These are phyloP conservation scores for Parambassis ranga DNA, from an alignment of 2,797 vertebrate species.

Conservation along the genomic window DNA sequence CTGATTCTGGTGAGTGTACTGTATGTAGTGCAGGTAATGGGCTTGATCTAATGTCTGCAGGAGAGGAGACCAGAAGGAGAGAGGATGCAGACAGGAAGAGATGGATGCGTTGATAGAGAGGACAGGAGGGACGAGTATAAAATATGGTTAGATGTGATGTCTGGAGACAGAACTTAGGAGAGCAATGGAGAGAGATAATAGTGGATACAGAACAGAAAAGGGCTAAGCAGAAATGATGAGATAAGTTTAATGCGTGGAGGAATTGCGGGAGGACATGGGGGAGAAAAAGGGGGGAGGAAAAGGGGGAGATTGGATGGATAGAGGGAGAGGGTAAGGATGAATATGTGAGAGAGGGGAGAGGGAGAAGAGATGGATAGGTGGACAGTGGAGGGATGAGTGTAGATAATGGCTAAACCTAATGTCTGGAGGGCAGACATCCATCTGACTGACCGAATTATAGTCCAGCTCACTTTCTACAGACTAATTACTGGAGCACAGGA, in stretches of 20 bases:
- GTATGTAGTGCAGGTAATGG: slow-evolving; percentile 50
- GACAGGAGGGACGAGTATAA: slow-evolving; percentile 62
- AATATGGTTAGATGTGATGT: slow-evolving; percentile 66
- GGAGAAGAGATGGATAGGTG: slow-evolving; percentile 63
- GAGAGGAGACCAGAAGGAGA: slow-evolving; percentile 13
- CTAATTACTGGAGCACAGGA: slow-evolving; percentile 75
- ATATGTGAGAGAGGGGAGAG: slow-evolving; percentile 40
- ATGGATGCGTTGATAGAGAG: slow-evolving; percentile 62
- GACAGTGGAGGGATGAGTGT: slow-evolving; percentile 65
- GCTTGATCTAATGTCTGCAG: slow-evolving; percentile 53
- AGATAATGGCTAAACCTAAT: slow-evolving; percentile 76
- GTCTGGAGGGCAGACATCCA: slow-evolving; percentile 76
- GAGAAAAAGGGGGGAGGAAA: slow-evolving; percentile 44
- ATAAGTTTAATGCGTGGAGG: slow-evolving; percentile 57
- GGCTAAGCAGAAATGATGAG: slow-evolving; percentile 65
- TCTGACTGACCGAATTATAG: slow-evolving; percentile 75
- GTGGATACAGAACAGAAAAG: slow-evolving; percentile 29
- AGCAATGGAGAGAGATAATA: slow-evolving; percentile 38
- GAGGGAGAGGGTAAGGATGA: slow-evolving; percentile 50
- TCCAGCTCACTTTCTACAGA: slow-evolving; percentile 69
- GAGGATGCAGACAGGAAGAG: slow-evolving; percentile 43
- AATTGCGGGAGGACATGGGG: slow-evolving; percentile 49
- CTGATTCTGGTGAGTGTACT: slow-evolving; percentile 43
- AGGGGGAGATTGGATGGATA: slow-evolving; percentile 43
- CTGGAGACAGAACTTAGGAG: slow-evolving; percentile 51